Percentiles rank a stretch among this genome's conserved stretches.
Conservation (phyloP, 1,140 invertebrate genomes). For the Stegodyphus mimosarum region DNA sequence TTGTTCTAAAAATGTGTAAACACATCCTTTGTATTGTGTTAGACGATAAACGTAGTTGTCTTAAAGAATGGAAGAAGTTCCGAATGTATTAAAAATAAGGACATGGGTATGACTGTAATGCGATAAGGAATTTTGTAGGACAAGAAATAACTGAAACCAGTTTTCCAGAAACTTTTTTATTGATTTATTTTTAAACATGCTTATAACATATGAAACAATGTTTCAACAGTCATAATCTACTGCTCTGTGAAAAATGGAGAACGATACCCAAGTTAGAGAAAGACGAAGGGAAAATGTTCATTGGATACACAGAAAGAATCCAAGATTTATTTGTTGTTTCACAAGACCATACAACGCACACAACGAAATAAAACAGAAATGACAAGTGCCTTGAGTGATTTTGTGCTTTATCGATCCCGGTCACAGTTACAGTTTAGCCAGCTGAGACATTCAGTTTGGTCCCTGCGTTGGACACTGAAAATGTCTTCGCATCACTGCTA, state of each 20-base stretch:
- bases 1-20: too few relatives aligned
- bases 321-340: too few relatives aligned
- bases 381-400: not conserved
- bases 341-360: too few relatives aligned
- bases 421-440: not conserved
- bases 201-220: constrained; percentile 49
- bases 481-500: not conserved
- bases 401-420: not conserved
- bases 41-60: too few relatives aligned
- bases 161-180: constrained; percentile 37
- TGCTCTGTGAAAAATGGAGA: constrained; percentile 12
- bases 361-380: not conserved
- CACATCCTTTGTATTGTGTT: too few relatives aligned
- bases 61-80: too few relatives aligned
- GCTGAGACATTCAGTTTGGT: not conserved
- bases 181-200: constrained; percentile 52
- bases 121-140: too few relatives aligned
- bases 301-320: not conserved
- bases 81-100: too few relatives aligned
- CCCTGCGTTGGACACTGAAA: not conserved
- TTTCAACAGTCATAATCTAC: constrained; percentile 39
- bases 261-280: constrained; percentile 9
- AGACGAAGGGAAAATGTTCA: not conserved
- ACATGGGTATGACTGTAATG: too few relatives aligned
- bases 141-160: too few relatives aligned